Conservation (phyloP, 1,140 invertebrate genomes). For the Cyphomyrmex costatus region DNA sequence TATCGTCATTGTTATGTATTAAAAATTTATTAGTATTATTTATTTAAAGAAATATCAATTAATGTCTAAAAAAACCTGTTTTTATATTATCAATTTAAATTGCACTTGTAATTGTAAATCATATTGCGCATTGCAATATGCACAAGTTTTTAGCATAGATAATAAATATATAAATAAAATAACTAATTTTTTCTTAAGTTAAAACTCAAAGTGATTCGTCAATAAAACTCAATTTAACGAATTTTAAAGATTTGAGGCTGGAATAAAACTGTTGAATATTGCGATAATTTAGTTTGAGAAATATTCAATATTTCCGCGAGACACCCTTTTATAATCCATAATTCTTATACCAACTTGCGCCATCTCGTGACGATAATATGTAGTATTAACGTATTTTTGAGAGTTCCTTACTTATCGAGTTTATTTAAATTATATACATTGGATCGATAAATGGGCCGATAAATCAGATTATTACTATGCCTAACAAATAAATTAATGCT, state of each 20-base stretch:
- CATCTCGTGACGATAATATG: background rate
- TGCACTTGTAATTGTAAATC: too few species aligned
- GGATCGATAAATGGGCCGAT: too few species aligned
- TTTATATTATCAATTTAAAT: slow-evolving; percentile 3
- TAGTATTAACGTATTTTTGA: background rate
- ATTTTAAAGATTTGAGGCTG: background rate
- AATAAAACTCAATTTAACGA: background rate
- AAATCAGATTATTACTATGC: too few species aligned
- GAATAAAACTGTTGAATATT: background rate
- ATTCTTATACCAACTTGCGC: background rate
- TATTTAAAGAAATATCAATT: background rate
- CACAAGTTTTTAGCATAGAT: background rate
- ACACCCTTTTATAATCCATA: background rate
- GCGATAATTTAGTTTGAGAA: background rate
- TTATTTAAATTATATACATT: too few species aligned
- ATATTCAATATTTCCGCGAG: background rate
- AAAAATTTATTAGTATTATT: background rate
- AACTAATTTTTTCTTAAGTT: background rate
- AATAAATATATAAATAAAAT: background rate
- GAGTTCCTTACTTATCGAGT: background rate
- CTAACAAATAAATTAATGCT: too few species aligned
- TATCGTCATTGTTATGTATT: background rate
- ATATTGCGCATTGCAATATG: too few species aligned
- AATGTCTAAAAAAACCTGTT: background rate
- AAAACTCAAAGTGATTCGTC: background rate